Evolutionary conservation across 2,797 vertebrate genomes (phyloP).

Genomic region (Petrocephalus schoutedeni): DNA sequence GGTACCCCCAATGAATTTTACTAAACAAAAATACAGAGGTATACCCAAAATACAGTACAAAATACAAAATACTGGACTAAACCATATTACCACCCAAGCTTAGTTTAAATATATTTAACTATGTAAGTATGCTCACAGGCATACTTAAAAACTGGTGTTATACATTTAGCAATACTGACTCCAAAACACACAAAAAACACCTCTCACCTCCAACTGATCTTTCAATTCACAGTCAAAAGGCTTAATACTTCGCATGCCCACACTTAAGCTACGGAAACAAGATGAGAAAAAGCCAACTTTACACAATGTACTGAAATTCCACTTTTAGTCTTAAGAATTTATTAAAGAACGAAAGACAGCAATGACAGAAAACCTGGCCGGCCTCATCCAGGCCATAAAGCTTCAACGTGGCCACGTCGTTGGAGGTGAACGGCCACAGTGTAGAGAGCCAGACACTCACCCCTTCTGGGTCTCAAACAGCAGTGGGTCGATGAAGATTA

Average conservation of each 20-base stretch:
- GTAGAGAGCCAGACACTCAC: not conserved
- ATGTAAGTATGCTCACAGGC: not conserved
- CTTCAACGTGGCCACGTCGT: not conserved
- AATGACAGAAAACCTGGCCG: not conserved
- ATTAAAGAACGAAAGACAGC: not conserved
- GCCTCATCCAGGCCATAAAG: not conserved
- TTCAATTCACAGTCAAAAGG: slow-evolving; percentile 81
- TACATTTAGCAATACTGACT: not conserved
- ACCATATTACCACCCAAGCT: not conserved
- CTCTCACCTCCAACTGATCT: slow-evolving; percentile 71
- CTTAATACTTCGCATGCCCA: slow-evolving; percentile 72
- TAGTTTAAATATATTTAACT: not conserved
- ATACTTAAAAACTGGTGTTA: not conserved
- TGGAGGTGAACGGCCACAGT: not conserved
- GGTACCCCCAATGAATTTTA: not conserved
- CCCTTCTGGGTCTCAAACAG: not conserved
- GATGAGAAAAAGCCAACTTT: not conserved
- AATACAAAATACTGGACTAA: not conserved
- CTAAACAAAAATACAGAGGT: not conserved
- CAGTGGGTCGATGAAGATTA: slow-evolving; percentile 45
- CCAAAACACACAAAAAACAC: not conserved
- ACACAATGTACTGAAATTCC: not conserved
- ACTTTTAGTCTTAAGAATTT: not conserved
- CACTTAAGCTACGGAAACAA: slow-evolving; percentile 62
- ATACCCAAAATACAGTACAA: not conserved